A percentile compares a stretch with the other conserved stretches of the same genome.
Conservation (phyloP, 2,888 invertebrate genomes). For the Apamea anceps region DNA sequence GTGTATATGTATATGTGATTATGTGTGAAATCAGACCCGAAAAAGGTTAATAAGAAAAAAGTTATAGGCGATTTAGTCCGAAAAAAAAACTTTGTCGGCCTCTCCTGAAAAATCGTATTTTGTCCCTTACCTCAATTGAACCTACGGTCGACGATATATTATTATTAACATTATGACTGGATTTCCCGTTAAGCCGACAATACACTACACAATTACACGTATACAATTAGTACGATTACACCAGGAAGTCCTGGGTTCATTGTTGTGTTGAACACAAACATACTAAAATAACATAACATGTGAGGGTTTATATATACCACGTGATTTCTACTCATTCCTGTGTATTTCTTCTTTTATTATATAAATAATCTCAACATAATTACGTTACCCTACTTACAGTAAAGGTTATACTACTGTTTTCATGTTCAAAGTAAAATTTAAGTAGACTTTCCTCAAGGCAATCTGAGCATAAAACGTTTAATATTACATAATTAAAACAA, state of each 20-base stretch:
- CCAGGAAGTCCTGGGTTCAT: not conserved
- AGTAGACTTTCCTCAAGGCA: constrained; percentile 16
- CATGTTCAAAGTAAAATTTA: constrained; percentile 33
- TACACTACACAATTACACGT: not conserved
- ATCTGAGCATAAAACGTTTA: constrained; percentile 29
- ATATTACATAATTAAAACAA: constrained; percentile 45
- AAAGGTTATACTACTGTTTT: constrained; percentile 22
- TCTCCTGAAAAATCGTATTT: no score
- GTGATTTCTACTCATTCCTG: not conserved
- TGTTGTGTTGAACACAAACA: not conserved
- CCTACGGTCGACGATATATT: no score
- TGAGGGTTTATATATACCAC: not conserved
- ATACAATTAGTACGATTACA: not conserved
- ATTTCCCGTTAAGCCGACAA: no score
- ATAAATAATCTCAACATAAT: constrained; percentile 19
- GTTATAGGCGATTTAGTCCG: no score
- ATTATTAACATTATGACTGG: not conserved
- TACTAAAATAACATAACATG: constrained; percentile 5
- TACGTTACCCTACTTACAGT: not conserved
- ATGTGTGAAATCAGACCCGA: no score
- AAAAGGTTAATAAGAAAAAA: no score
- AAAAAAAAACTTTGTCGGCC: no score
- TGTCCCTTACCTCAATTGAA: no score
- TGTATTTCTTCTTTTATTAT: not conserved
- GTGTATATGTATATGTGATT: no score